These are phyloP conservation scores for Machimus atricapillus DNA, from an alignment of 2,888 invertebrate genomes.

Conservation along the genomic window DNA sequence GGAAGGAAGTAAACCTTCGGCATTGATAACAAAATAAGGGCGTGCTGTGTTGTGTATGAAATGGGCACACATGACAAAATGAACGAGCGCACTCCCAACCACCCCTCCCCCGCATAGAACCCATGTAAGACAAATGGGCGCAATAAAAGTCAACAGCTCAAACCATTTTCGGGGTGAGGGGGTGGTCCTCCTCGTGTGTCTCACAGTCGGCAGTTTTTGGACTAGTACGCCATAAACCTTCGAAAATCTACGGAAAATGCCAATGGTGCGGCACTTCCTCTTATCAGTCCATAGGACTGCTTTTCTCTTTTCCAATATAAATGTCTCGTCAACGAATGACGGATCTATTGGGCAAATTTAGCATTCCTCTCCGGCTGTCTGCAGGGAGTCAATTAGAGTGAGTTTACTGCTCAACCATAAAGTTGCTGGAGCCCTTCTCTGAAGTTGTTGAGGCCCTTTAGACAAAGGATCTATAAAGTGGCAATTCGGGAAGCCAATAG, in stretches of 20 bases:
- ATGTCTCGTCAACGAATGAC: not conserved
- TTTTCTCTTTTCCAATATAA: not conserved
- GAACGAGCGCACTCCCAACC: not conserved
- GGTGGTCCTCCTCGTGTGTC: not conserved
- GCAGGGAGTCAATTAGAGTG: not conserved
- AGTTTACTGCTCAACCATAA: not conserved
- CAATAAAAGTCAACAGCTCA: slow-evolving; percentile 32
- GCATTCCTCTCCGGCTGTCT: not conserved
- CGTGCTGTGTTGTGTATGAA: not conserved
- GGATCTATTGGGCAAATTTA: not conserved
- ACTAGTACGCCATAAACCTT: not conserved
- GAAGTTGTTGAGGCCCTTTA: not conserved
- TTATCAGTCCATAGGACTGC: not conserved
- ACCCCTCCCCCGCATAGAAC: not conserved
- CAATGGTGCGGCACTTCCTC: not conserved
- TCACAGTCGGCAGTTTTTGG: not conserved
- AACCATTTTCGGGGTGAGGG: not conserved
- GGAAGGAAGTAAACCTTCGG: not conserved
- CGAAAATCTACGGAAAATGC: not conserved
- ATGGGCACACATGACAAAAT: not conserved
- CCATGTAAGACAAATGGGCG: slow-evolving; percentile 22
- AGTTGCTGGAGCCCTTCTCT: not conserved
- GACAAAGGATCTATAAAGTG: not conserved
- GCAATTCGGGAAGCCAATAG: not conserved
- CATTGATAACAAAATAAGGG: slow-evolving; percentile 27